Base-by-base conservation (phyloP, 2,888 invertebrate genomes). In the Tenthredo livida region DNA sequence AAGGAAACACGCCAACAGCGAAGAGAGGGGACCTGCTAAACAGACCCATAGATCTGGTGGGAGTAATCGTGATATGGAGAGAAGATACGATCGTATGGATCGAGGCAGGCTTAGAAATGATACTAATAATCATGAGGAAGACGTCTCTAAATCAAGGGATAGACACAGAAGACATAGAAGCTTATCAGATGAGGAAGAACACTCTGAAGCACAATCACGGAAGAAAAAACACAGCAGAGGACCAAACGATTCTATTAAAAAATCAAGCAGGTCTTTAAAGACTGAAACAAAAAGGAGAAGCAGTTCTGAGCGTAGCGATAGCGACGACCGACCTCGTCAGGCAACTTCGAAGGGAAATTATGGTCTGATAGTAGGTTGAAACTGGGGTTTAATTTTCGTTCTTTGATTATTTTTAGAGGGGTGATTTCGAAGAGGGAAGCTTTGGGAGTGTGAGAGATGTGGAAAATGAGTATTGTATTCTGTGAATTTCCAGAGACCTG, bases 311-410 rank as follows among this genome's bases (percentile, higher is more conserved):
- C 9, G n/a, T 25, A 80, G 94, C 84, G 94, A 94, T 61, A 94
- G 94, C 40, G 93, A 93, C n/a, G 94, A 94, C 78, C 92, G 93
- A 37, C 94, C 94, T 54, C 91, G 94, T 72, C 88, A 88, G 78
- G 94, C 95, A 88, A 93, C 94, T 37, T 94, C 95, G 0, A 93
- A 93, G 88, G 96, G 96, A 33, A 95, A 94, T 91, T 83, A 83
- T 33, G 83, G 83, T 47, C 50, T 83, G 9, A 40, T 80, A n/a
- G 80, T 80, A 80, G 61, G 80, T 80, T 15, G 9, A 21, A 58
- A 25, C 9, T 40, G 7, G 40, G 17, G n/a, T 73, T 40, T 33
- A 4, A 33, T 33, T n/a, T 12, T 21, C 40, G 10, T 0, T 40
- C 21, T 54, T 29, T 50, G 54, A 77, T 77, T 33, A n/a, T 33